Conservation (phyloP, 2,888 invertebrate species). For the Aethes cnicana region DNA sequence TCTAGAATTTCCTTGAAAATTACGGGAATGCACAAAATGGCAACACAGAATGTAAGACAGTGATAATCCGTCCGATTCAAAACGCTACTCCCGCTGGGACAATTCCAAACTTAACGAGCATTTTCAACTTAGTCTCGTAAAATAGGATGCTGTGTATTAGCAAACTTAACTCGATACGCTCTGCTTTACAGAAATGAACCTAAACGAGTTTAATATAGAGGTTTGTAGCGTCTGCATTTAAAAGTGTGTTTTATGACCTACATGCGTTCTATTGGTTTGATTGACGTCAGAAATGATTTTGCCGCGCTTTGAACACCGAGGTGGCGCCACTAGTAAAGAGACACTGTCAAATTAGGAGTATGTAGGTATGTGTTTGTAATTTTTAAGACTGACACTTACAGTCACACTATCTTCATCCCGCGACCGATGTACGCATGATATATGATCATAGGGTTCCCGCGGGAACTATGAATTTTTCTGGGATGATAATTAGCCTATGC, state of each 20-base stretch:
- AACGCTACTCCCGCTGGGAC: neutral
- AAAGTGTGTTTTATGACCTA: conserved; percentile 8
- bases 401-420: too few relatives aligned
- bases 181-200: neutral
- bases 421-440: too few relatives aligned
- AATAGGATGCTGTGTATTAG: conserved; percentile 41
- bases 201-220: neutral
- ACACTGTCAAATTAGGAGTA: too few relatives aligned
- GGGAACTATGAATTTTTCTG: too few relatives aligned
- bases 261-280: conserved; percentile 15
- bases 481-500: too few relatives aligned
- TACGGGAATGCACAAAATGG: neutral
- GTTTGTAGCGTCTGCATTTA: neutral
- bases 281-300: conserved; percentile 6
- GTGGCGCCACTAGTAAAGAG: too few relatives aligned
- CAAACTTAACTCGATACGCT: neutral
- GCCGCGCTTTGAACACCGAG: neutral
- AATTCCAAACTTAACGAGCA: conserved; percentile 16
- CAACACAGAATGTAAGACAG: neutral
- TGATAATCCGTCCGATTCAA: neutral
- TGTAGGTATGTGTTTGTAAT: too few relatives aligned
- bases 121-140: conserved; percentile 42
- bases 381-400: too few relatives aligned
- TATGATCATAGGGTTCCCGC: too few relatives aligned
- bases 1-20: neutral